Percentiles rank a stretch among this genome's conserved stretches.
These are phyloP conservation scores for Premnoplex brunnescens DNA, from an alignment of 2,797 vertebrate genomes.

Conservation along the genomic window DNA sequence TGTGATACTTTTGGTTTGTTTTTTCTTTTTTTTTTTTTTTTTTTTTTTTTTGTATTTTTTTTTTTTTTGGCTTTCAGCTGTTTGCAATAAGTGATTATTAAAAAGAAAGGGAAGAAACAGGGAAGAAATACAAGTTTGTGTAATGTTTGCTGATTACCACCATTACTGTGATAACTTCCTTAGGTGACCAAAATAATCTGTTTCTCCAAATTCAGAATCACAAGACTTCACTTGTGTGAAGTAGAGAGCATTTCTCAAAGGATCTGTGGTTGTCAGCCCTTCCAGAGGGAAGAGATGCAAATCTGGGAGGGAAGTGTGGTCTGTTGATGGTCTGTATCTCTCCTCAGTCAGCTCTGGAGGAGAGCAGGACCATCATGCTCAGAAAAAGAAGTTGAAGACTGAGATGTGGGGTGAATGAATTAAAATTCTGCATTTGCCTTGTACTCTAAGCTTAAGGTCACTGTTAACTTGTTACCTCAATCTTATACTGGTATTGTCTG, in stretches of 20 bases:
- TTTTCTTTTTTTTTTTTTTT: not conserved
- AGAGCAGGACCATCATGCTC: not conserved
- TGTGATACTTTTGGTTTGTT: no score
- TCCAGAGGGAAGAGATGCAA: not conserved
- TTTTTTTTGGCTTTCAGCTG: not conserved
- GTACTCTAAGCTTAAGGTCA: not conserved
- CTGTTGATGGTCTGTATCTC: not conserved
- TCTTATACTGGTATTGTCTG: not conserved
- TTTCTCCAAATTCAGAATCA: not conserved
- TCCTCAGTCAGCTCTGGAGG: not conserved
- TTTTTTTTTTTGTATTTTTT: not conserved
- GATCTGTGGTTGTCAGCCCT: not conserved
- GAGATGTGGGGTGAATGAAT: not conserved
- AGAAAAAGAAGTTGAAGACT: not conserved
- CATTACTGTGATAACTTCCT: not conserved
- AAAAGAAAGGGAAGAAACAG: not conserved
- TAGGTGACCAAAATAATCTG: not conserved
- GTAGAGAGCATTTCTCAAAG: not conserved
- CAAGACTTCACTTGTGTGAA: not conserved
- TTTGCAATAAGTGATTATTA: not conserved
- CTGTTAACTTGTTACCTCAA: accelerated
- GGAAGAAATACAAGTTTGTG: not conserved
- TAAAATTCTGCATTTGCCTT: not conserved
- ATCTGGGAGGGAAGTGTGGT: not conserved
- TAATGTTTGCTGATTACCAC: not conserved